phyloP scores from a whole-genome alignment of 2,888 invertebrate species.

The Synergus gifuensis region DNA sequence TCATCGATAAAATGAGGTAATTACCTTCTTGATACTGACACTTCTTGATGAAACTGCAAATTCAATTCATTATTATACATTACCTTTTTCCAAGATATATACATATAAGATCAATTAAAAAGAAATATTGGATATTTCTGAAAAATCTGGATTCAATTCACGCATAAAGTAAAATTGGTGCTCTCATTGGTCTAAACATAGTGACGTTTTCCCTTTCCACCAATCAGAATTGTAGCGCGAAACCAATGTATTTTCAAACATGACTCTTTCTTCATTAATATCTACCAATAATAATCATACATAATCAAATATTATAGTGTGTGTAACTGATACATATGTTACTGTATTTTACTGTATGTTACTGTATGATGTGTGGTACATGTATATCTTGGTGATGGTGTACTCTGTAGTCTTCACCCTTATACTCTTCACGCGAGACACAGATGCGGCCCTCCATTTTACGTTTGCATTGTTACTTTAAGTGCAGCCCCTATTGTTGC shows the following conservation, averaged over 20 bases:
- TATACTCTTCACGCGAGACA: slow-evolving; percentile 60
- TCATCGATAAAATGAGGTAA: slow-evolving; percentile 10
- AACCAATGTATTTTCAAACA: background rate
- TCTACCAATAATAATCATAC: too few relatives aligned
- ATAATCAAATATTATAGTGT: too few relatives aligned
- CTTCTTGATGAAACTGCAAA: background rate
- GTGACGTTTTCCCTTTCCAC: background rate
- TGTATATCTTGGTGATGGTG: background rate
- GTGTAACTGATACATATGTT: too few relatives aligned
- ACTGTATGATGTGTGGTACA: background rate
- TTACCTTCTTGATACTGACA: background rate
- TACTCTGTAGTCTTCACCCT: slow-evolving; percentile 45
- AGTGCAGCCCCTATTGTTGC: slow-evolving; percentile 74
- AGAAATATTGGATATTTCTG: too few relatives aligned
- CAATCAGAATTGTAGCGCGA: background rate
- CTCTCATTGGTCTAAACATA: background rate
- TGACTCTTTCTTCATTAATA: background rate
- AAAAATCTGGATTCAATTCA: background rate
- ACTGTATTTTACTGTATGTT: too few relatives aligned
- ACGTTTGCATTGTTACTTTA: slow-evolving; percentile 75
- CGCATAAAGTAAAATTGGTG: background rate
- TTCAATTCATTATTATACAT: too few relatives aligned
- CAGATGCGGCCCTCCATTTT: slow-evolving; percentile 75
- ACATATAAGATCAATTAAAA: too few relatives aligned
- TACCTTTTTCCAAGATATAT: too few relatives aligned